Evolutionary conservation across 1,140 invertebrate species (phyloP), one percentile per base, ranked within the genome.

Genomic region (Meloidogyne exigua): DNA sequence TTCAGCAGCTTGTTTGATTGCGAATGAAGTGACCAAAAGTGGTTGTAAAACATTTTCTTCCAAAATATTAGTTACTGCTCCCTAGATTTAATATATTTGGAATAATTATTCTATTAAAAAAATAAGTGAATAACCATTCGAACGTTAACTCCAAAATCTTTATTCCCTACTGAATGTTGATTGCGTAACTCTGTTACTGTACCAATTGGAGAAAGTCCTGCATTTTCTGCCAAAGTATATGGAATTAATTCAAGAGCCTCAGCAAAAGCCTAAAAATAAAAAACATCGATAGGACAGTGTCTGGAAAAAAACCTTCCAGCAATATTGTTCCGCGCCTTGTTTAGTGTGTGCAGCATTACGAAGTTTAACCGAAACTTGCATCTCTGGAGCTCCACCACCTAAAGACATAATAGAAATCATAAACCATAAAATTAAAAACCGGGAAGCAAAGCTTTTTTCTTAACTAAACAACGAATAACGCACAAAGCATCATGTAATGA

Each of bases 1-100:
- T 90, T 99, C 97, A 0, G 96, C 92, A 79, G 97, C 93, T 76
- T 99, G 91, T 73, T 92, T 95, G 75, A 99, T 92, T 26, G 95
- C 94, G 84, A 93, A 96, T 10, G 92, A 92, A 25, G 94, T 94
- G 21, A 99, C 96, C 81, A 99, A 90, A 77, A 99, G 90, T 12
- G 97, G 97, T 88, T 99, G 97, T 62, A 99, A 91, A 66, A 99
- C 96, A 90, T 96, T 95, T 89, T 99, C 96, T 75, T 96, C 94
- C 23, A 94, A 89, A 87, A 99, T 99, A 89, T 98, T 94, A 7
- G 95, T 96, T 78, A 99, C 95, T 75, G 92, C 91, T 68, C 96
- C 96, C 90, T 91, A 26, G 62, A 79, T 9, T 73, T 18, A 11
- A 44, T 39, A 10, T 18, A 18, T 13, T 28, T 18, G 65, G n/a